Evolutionary conservation across 53 echinoderm and acorn worm genomes (phyloP).

Genomic region (Antedon mediterranea): DNA sequence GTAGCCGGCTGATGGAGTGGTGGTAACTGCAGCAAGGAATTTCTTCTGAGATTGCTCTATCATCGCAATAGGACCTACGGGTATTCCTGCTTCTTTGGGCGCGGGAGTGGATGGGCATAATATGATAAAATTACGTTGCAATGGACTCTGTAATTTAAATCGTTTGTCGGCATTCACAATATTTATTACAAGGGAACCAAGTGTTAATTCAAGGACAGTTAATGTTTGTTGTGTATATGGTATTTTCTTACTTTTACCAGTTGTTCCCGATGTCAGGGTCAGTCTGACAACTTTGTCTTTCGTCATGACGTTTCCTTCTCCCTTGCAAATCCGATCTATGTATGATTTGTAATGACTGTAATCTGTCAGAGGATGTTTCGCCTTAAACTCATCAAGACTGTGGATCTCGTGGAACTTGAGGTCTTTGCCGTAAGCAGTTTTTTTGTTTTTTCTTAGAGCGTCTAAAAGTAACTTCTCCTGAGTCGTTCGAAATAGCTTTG

Average conservation of each 20-base stretch:
- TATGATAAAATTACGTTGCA: slow-evolving; percentile 18
- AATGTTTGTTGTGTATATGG: slow-evolving; percentile 8
- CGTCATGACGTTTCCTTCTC: slow-evolving; percentile 48
- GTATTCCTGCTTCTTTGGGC: slow-evolving; percentile 7
- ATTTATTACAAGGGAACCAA: too few relatives aligned
- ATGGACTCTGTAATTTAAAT: slow-evolving; percentile 4
- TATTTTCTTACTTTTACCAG: slow-evolving; percentile 34
- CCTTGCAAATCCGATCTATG: slow-evolving; percentile 43
- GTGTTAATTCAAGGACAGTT: neutral
- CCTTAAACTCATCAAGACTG: slow-evolving; percentile 22
- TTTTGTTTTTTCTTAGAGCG: slow-evolving; percentile 22
- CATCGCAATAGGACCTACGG: slow-evolving; percentile 20
- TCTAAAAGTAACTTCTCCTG: slow-evolving; percentile 30
- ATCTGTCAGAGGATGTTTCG: slow-evolving; percentile 38
- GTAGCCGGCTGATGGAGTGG: slow-evolving; percentile 29
- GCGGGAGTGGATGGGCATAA: slow-evolving; percentile 12
- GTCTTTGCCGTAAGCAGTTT: slow-evolving; percentile 40
- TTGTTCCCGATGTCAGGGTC: slow-evolving; percentile 49
- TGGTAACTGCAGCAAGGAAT: slow-evolving; percentile 4
- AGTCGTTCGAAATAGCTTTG: slow-evolving; percentile 16
- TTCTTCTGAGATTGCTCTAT: slow-evolving; percentile 20
- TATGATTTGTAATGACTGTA: slow-evolving; percentile 40
- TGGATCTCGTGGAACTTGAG: slow-evolving; percentile 20
- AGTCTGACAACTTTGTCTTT: slow-evolving; percentile 26
- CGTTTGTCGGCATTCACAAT: neutral